Evolutionary conservation across 2,888 invertebrate genomes (phyloP), one percentile per base, ranked within the genome.

Genomic region (Pristionchus maxplancki): DNA sequence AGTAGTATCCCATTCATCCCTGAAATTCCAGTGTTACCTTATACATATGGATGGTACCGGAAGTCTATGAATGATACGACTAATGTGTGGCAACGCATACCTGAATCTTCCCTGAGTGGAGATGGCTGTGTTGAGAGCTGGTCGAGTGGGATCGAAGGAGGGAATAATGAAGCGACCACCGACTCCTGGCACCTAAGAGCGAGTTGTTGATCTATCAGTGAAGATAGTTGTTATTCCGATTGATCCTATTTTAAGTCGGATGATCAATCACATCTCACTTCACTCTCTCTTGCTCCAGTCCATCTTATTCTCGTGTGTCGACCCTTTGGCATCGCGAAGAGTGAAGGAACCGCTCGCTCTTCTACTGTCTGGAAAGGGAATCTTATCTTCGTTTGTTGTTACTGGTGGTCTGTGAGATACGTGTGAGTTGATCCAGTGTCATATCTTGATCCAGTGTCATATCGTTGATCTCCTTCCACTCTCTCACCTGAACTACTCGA

Each of bases 1-100:
- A 81, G 91, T 93, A 48, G 92, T 91, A 88, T 93, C 93, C 91
- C 92, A 93, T 71, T 93, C 93, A 67, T 93, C 93, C n/a, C 92
- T 90, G 28, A 88, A 89, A 28, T 81, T 24, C 62, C 0, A 37
- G n/a, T 6, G 34, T 58, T 28, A 28, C 11, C n/a, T n/a, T n/a
- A n/a, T n/a, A 50, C 5, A 34, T 40, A 1, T 24, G 48, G 28
- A 82, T 24, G 24, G 40, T 24, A n/a, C n/a, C n/a, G n/a, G n/a
- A n/a, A n/a, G n/a, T n/a, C n/a, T n/a, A n/a, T n/a, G n/a, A n/a
- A n/a, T n/a, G n/a, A n/a, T n/a, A n/a, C n/a, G n/a, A n/a, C n/a
- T n/a, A n/a, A n/a, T n/a, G n/a, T n/a, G n/a, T 6, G 31, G 28
- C 24, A 4, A 2, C 1, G 15, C 64, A 64, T 20, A 91, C 91